phyloP scores from a whole-genome alignment of 2,797 vertebrate genomes.

The Harpagifer antarcticus region DNA sequence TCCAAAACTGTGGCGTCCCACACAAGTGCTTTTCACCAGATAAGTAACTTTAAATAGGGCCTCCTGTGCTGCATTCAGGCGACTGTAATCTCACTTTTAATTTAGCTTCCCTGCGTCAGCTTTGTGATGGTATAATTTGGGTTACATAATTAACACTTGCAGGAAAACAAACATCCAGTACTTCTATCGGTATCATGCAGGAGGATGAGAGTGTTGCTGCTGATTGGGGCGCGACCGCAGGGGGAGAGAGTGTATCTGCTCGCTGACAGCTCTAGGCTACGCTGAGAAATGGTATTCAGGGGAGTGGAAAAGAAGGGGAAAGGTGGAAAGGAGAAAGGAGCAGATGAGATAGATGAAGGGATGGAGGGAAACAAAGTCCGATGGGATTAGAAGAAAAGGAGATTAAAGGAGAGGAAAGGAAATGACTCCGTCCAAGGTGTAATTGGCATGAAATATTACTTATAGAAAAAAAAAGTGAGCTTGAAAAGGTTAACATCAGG shows the following conservation, averaged over 20 bases:
- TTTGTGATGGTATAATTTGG: constrained; percentile 81
- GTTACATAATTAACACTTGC: constrained; percentile 83
- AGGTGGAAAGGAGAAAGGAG: not conserved
- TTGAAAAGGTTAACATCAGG: constrained; percentile 49
- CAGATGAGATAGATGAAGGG: constrained; percentile 26
- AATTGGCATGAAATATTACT: constrained; percentile 64
- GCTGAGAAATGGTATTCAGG: constrained; percentile 49
- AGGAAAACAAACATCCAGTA: constrained; percentile 75
- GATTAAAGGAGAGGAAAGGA: constrained; percentile 18
- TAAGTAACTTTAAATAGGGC: constrained; percentile 73
- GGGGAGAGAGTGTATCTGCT: constrained; percentile 40
- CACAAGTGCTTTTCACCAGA: constrained; percentile 48
- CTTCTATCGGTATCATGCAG: constrained; percentile 74
- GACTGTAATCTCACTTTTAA: constrained; percentile 83
- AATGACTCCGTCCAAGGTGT: constrained; percentile 22
- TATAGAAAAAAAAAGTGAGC: constrained; percentile 54
- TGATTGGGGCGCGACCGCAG: too few relatives aligned
- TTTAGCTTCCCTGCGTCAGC: constrained; percentile 75
- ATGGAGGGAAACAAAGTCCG: constrained; percentile 13
- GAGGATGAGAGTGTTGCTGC: constrained; percentile 62
- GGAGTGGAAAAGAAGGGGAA: not conserved
- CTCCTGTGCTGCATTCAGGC: constrained; percentile 64
- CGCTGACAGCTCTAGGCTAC: constrained; percentile 52
- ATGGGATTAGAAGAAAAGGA: constrained; percentile 23
- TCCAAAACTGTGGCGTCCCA: constrained; percentile 50